These are phyloP conservation scores for Thalpophila matura DNA, from an alignment of 2,888 invertebrate species.

Conservation along the genomic window DNA sequence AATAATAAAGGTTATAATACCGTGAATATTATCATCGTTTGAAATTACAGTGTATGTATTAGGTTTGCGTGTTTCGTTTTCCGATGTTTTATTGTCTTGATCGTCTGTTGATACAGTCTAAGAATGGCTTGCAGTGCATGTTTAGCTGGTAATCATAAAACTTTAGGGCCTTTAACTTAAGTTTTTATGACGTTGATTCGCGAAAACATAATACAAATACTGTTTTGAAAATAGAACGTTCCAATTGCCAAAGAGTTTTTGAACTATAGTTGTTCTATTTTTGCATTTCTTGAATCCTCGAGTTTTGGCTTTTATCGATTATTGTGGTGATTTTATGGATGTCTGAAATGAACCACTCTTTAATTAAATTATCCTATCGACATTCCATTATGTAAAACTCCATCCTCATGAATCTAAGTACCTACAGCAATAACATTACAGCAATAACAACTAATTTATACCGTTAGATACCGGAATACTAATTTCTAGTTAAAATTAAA, in stretches of 20 bases:
- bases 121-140: slow-evolving; percentile 45
- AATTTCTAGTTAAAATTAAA: slow-evolving; percentile 39
- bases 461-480: slow-evolving; percentile 24
- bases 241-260: neutral
- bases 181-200: slow-evolving; percentile 25
- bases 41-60: slow-evolving; percentile 52
- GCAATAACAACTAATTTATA: neutral
- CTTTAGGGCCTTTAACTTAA: slow-evolving; percentile 20
- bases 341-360: neutral
- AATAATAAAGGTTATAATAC: slow-evolving; percentile 8
- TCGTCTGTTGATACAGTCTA: slow-evolving; percentile 50
- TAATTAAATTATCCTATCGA: neutral
- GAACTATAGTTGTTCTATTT: neutral
- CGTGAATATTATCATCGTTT: slow-evolving; percentile 9
- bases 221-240: slow-evolving; percentile 20
- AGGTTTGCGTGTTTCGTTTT: slow-evolving; percentile 58
- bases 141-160: slow-evolving; percentile 49
- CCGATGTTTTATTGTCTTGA: slow-evolving; percentile 56
- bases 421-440: slow-evolving; percentile 17
- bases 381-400: neutral
- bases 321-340: neutral
- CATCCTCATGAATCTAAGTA: neutral
- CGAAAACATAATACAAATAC: slow-evolving; percentile 1
- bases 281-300: neutral
- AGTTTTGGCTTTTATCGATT: neutral